Percentiles rank a stretch among this genome's conserved stretches.
Conservation (phyloP, 1,140 invertebrate genomes). For the Teleopsis dalmanni region DNA sequence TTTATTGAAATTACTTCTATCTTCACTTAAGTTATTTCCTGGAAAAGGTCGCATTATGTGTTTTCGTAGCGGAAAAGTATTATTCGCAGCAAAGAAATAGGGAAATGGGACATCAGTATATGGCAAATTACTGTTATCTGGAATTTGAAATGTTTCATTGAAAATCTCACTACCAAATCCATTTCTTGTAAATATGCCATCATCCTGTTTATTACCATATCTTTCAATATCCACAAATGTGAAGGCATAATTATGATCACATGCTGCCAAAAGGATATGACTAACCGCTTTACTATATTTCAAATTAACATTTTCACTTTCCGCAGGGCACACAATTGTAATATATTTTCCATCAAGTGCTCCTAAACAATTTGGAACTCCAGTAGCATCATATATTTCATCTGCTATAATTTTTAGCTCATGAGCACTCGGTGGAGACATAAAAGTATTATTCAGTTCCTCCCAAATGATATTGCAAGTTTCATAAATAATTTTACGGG, state of each 20-base stretch:
- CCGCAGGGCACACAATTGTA: not conserved
- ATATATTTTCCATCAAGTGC: not conserved
- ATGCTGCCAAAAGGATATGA: too few species aligned
- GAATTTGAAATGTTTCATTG: not conserved
- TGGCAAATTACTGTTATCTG: not conserved
- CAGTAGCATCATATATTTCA: not conserved
- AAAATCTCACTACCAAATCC: not conserved
- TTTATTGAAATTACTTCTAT: not conserved
- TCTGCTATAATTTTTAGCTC: not conserved
- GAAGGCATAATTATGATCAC: too few species aligned
- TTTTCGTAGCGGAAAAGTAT: not conserved
- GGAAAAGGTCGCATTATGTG: not conserved
- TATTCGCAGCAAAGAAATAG: not conserved
- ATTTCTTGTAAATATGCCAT: not conserved
- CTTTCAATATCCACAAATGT: too few species aligned
- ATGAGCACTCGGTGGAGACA: not conserved
- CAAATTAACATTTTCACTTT: not conserved
- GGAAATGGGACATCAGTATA: not conserved
- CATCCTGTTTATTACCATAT: not conserved
- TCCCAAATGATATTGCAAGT: not conserved
- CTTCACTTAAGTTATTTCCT: not conserved
- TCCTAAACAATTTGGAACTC: not conserved
- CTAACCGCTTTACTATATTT: not conserved
- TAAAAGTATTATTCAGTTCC: not conserved
- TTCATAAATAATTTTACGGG: not conserved